Base-by-base conservation (phyloP, 92 coral and sea anemone species). In the Pocillopora meandrina region DNA sequence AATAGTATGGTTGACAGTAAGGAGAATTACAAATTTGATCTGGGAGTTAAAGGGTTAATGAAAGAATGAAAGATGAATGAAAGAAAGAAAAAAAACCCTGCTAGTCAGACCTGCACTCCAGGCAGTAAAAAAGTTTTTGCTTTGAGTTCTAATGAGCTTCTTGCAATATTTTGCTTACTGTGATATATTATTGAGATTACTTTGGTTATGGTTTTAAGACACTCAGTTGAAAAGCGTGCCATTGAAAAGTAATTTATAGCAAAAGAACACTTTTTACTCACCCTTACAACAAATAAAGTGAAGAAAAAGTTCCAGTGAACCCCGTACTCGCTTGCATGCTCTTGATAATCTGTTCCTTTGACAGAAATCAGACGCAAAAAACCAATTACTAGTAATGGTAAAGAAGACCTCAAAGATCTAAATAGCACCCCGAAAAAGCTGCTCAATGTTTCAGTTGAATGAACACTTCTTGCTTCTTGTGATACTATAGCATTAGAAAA, bases 291-390 rank as follows among this genome's bases (percentile, higher is more conserved):
- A 76, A 95, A 90, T 58, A 96, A 86, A 9, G 99, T 96, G 33
- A 96, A 87, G 88, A 96, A 96, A 85, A 96, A 96, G 86, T 96
- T 96, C 99, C 99, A 96, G 82, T 96, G 99, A 17, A 78, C 88
- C 49, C 99, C 99, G 89, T 96, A 96, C 75, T 96, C 99, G 58
- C 95, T 90, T 23, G 91, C 94, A 78, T 96, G 99, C 71, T 96
- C 94, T 72, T 96, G 99, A 72, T 96, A 96, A 63, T 94, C 98
- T 57, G 99, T 89, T 73, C 95, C 92, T 78, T 96, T 96, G 52
- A 96, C 98, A 7, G 95, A 89, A 34, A 91, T 26, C 71, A 89
- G 88, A 31, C 99, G 74, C 42, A 84, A 74, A 33, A 92, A 56
- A 16, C 99, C 99, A 82, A 96, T 89, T 12, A 91, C 93, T 36